Conservation (phyloP, 2,113 vertebrate genomes). For the Catharus fuscescens region DNA sequence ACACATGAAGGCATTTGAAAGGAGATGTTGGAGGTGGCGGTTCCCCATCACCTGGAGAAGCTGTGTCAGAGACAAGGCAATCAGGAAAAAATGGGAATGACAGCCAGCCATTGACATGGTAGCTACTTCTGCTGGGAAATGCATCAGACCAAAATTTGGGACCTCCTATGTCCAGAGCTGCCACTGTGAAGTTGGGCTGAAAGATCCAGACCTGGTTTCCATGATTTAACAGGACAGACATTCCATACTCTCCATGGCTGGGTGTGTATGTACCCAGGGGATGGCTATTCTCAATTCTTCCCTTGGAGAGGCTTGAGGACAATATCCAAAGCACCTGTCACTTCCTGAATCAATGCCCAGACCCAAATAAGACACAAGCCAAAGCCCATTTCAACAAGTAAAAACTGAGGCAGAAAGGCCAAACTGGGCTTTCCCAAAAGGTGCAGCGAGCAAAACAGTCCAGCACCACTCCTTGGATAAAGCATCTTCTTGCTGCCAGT, state of each 20-base stretch:
- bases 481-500: not conserved
- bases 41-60: not conserved
- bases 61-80: not conserved
- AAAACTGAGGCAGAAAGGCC: not conserved
- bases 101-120: not conserved
- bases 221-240: not conserved
- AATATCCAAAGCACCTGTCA: not conserved
- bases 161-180: not conserved
- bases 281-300: not conserved
- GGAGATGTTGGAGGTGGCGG: not conserved
- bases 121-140: not conserved
- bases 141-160: not conserved
- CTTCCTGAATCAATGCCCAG: not conserved
- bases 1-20: not conserved
- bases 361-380: not conserved
- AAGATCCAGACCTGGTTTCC: not conserved
- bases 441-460: not conserved
- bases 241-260: accelerated
- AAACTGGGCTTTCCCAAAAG: not conserved
- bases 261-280: not conserved
- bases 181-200: not conserved
- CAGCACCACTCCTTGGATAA: not conserved
- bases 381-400: not conserved
- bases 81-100: not conserved
- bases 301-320: not conserved